Percentiles rank a stretch among this genome's conserved stretches.
These are phyloP conservation scores for Macrophya alboannulata DNA, from an alignment of 2,888 invertebrate species.

Conservation along the genomic window DNA sequence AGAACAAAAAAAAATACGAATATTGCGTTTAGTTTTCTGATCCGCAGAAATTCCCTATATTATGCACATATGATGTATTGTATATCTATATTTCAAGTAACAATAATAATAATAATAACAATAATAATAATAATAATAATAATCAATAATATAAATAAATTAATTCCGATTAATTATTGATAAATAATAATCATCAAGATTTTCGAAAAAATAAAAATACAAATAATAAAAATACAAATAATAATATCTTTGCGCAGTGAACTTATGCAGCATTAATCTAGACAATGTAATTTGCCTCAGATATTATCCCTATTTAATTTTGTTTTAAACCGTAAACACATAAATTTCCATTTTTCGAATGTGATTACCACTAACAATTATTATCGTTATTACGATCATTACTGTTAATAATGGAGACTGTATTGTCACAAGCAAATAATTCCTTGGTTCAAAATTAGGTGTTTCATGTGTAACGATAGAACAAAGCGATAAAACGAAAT, in stretches of 20 bases:
- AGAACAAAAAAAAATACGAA: no score
- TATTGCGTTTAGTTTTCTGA: not conserved
- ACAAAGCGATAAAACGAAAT: not conserved
- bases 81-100: not conserved
- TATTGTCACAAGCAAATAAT: no score
- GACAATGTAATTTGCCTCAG: no score
- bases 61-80: not conserved
- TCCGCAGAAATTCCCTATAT: not conserved
- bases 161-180: not conserved
- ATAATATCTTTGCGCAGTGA: no score
- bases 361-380: not conserved
- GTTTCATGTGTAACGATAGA: no score
- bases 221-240: no score
- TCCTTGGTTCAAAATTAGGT: no score
- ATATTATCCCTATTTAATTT: no score
- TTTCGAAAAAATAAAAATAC: no score
- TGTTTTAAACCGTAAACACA: no score
- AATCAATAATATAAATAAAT: not conserved
- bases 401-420: not conserved
- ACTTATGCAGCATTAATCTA: no score
- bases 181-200: no score
- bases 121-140: not conserved
- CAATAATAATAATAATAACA: not conserved
- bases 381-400: not conserved
- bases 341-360: not conserved